Base-by-base conservation (phyloP, 1,140 invertebrate species). In the Reticulitermes speratus region DNA sequence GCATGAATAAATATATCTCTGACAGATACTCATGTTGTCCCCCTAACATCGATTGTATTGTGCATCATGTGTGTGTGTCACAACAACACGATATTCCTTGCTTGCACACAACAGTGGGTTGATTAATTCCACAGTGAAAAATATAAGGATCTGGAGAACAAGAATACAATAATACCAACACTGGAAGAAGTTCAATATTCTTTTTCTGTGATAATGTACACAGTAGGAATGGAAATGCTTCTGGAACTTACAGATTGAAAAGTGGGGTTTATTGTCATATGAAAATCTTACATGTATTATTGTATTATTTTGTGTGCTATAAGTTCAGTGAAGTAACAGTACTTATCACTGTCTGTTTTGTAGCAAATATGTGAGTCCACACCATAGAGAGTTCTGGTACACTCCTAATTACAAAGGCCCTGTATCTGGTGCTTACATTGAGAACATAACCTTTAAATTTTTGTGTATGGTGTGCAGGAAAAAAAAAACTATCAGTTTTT, bases 161-260 rank as follows among this genome's bases (percentile, higher is more conserved):
- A 30, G 25, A n/a, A 25, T 75, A 75, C n/a, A 75, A 75, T 75
- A 75, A 75, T 75, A 25, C n/a, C 65, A 75, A 75, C 25, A 30
- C n/a, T 75, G n/a, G 65, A 75, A 75, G 65, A 75, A 75, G 65
- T 75, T 75, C 65, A 75, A 75, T 75, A 30, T 75, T 75, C 65
- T 75, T 75, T 75, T 75, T 75, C 65, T 75, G 65, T 75, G 65
- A 75, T 75, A 75, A 75, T 14, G 8, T n/a, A 75, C 25, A 75
- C 65, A 30, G 65, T 75, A 16, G 19, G 52, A 55, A 16, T 21
- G 16, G 52, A 55, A 55, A 21, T 19, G 65, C n/a, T n/a, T 75
- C 65, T 75, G 25, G 65, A 75, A 75, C 65, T 75, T 3, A 25
- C 65, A 30, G n/a, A 25, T 30, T 25, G 65, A 30, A 30, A 75